Base-by-base conservation (phyloP, 2,797 vertebrate genomes). In the Phalanger gymnotis region DNA sequence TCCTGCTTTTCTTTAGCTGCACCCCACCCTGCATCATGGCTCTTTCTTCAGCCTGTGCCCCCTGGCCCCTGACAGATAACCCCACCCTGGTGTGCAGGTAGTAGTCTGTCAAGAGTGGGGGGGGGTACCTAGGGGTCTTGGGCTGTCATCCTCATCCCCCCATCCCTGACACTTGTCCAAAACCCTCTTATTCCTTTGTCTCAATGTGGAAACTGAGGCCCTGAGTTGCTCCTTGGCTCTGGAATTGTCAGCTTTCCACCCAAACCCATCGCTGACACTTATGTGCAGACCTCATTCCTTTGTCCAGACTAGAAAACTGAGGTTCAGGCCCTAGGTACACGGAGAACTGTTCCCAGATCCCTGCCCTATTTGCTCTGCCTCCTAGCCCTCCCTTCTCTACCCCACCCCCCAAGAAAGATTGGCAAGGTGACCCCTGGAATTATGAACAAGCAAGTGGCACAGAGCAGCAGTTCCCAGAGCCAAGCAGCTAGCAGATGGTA, bases 371-470 rank as follows among this genome's bases (percentile, higher is more conserved):
- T 0, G 0, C 27, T 31, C 9, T 2, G 53, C 0, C 0, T 95
- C 4, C 27, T 34, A 53, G 61, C 34, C 52, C 9, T 34, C 53
- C 58, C 52, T 27, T 12, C 58, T 56, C 57, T 16, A 11, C 28
- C 28, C 4, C 22, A 5, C 28, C n/a, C 22, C 54, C 4, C 14
- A 47, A 19, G 73, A 90, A 61, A 14, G 40, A 4, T 61, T 87
- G 54, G 90, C 98, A 97, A 92, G 95, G 95, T 96, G 95, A 97
- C 96, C 95, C 89, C 55, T 53, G 90, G 93, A 95, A 51, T 91
- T n/a, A 95, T 27, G 7, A 96, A 55, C 58, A 56, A 92, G 91
- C 94, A 55, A 81, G 55, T 61, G 90, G 51, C 25, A 47, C 25
- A 40, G 27, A 31, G 9, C 0, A 0, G 57, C 54, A 52, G 94